Evolutionary conservation across 30 jellyfish, hydroid and myxozoan species (phyloP).

Genomic region (Aurelia sp.): DNA sequence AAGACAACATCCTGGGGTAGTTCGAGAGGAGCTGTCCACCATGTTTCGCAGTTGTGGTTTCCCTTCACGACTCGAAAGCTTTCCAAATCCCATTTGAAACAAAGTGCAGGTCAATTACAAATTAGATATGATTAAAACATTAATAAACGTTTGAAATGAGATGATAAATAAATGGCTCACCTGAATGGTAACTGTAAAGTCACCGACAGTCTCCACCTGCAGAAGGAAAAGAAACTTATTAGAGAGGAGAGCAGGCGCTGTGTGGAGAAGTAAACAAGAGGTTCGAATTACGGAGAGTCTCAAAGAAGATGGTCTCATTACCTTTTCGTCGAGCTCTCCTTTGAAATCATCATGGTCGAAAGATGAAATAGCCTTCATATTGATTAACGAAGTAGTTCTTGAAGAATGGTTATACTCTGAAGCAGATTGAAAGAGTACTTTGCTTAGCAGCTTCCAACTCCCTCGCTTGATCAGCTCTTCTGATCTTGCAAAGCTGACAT

Average conservation of each 20-base stretch:
- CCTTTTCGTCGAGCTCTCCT: constrained; percentile 53
- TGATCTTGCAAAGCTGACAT: no score
- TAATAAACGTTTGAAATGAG: background rate
- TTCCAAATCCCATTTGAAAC: no score
- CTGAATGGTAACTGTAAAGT: constrained; percentile 94
- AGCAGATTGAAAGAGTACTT: no score
- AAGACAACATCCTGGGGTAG: no score
- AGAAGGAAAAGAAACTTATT: background rate
- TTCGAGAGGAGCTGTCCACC: no score
- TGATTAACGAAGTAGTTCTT: background rate
- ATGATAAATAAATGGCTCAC: constrained; percentile 29
- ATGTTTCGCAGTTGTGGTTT: no score
- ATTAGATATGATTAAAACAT: background rate
- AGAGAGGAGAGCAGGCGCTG: background rate
- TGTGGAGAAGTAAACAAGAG: no score
- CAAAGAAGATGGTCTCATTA: background rate
- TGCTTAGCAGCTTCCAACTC: no score
- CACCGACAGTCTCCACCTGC: constrained; percentile 98
- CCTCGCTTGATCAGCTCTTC: no score
- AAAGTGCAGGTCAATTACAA: no score
- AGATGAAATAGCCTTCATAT: constrained; percentile 52
- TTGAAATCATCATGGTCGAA: constrained; percentile 44
- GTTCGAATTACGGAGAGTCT: background rate
- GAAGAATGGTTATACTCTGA: no score
- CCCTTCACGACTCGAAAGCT: no score